Conservation (phyloP, 2,888 invertebrate genomes). For the Timema podura region DNA sequence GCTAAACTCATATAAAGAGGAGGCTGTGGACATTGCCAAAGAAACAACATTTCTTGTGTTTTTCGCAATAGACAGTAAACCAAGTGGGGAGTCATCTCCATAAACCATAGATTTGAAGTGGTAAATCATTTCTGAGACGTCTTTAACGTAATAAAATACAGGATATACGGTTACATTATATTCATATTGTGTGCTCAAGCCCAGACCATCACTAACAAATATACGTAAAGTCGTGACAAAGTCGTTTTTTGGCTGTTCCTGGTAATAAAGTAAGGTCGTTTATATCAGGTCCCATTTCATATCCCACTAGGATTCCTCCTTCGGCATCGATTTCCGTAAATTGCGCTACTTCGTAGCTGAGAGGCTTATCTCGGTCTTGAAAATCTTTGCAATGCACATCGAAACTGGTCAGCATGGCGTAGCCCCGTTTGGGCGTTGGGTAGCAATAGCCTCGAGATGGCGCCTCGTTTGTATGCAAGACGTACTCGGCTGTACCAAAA, state of each 20-base stretch:
- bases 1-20: neutral
- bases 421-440: neutral
- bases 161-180: conserved; percentile 6
- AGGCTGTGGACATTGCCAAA: neutral
- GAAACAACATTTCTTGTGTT: neutral
- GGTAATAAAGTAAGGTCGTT: neutral
- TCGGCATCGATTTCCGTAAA: neutral
- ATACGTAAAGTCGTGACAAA: neutral
- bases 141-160: neutral
- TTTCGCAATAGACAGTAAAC: neutral
- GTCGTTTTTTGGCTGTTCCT: neutral
- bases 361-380: neutral
- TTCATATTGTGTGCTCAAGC: neutral
- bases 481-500: neutral
- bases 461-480: neutral
- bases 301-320: conserved; percentile 5
- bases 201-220: conserved; percentile 1
- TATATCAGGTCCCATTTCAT: conserved; percentile 6
- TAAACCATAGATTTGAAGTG: neutral
- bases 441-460: neutral
- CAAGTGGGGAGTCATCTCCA: neutral
- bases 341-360: conserved; percentile 2
- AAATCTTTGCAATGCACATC: neutral
- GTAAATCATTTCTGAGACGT: neutral
- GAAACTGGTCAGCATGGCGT: neutral